phyloP scores from a whole-genome alignment of 2,888 invertebrate genomes.

The Shargacucullia verbasci region DNA sequence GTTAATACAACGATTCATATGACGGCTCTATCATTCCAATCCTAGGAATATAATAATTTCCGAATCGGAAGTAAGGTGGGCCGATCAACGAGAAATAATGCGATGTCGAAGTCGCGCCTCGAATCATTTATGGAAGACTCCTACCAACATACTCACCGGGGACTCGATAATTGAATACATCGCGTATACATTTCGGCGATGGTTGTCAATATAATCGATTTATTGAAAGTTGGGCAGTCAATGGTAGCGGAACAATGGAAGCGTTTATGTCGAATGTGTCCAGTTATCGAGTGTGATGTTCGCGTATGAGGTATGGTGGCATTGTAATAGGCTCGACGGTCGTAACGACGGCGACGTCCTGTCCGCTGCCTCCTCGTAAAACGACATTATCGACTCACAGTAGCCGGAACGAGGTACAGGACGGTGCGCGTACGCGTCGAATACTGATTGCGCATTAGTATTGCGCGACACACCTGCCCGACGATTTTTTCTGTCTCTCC shows the following conservation, averaged over 20 bases:
- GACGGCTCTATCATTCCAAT: conserved; percentile 78
- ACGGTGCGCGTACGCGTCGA: conserved; percentile 84
- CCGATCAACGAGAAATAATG: conserved; percentile 86
- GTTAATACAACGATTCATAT: conserved; percentile 76
- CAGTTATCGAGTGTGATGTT: conserved; percentile 73
- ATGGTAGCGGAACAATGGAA: conserved; percentile 78
- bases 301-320: conserved; percentile 83
- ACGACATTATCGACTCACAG: conserved; percentile 89
- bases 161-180: conserved; percentile 39
- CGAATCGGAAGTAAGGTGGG: conserved; percentile 88
- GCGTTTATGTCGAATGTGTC: conserved; percentile 66
- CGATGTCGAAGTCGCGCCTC: conserved; percentile 84
- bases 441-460: conserved; percentile 88
- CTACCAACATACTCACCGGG: conserved; percentile 60
- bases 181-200: conserved; percentile 74
- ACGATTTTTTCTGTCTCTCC: conserved; percentile 86
- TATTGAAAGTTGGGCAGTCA: conserved; percentile 68
- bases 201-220: conserved; percentile 61
- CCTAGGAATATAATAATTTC: conserved; percentile 86
- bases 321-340: conserved; percentile 87
- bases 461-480: conserved; percentile 87
- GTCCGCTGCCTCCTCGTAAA: conserved; percentile 88
- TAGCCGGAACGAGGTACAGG: conserved; percentile 89
- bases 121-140: conserved; percentile 83
- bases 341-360: conserved; percentile 89